Conservation (phyloP, 2,888 invertebrate species). For the Drosophila longiperda region DNA sequence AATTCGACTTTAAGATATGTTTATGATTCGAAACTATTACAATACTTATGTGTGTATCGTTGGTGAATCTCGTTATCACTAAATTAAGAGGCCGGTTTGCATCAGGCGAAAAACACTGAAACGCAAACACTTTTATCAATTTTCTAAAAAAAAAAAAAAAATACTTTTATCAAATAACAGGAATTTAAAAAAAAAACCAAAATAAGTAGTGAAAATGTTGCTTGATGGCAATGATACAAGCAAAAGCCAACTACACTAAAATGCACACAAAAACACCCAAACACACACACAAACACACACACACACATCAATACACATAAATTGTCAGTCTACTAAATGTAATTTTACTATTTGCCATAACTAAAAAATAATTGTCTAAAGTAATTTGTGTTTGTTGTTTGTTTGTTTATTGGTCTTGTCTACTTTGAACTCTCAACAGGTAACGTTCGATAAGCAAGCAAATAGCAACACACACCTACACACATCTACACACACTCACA, state of each 20-base stretch:
- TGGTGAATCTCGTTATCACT: conserved; percentile 55
- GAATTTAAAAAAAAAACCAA: not conserved
- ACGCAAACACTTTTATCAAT: conserved; percentile 29
- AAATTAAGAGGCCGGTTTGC: conserved; percentile 50
- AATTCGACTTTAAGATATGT: conserved; percentile 14
- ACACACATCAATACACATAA: conserved; percentile 8
- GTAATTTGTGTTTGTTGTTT: conserved; percentile 14
- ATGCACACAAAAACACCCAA: not conserved
- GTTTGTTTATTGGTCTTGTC: conserved; percentile 5
- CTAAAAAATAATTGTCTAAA: conserved; percentile 20
- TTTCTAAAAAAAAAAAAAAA: conserved; percentile 38
- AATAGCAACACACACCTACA: conserved; percentile 4
- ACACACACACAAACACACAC: not conserved
- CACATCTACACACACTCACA: not conserved
- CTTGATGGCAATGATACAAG: not conserved
- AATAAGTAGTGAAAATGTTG: conserved; percentile 12
- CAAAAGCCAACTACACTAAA: conserved; percentile 1
- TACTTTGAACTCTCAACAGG: conserved; percentile 4
- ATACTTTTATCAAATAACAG: conserved; percentile 25
- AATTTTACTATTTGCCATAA: conserved; percentile 19
- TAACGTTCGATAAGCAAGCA: conserved; percentile 18
- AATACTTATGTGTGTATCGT: conserved; percentile 10
- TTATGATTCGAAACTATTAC: conserved; percentile 19
- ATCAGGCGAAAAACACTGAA: conserved; percentile 4
- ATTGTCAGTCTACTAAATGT: conserved; percentile 13